Evolutionary conservation across 2,797 vertebrate species (phyloP), one percentile per base, ranked within the genome.

Genomic region (Pseudopleuronectes americanus): DNA sequence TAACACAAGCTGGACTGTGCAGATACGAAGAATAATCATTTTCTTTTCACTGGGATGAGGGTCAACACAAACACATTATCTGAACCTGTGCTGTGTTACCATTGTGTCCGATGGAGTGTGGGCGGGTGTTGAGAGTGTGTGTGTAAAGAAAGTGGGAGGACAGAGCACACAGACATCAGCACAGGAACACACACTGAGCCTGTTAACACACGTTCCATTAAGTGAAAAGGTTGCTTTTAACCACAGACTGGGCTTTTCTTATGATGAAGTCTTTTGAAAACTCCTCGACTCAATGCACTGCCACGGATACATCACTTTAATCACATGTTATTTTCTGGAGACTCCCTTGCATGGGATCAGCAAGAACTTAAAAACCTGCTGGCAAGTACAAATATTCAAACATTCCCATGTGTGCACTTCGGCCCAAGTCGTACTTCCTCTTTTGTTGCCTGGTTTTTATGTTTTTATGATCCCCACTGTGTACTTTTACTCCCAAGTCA

Each of bases 141-240:
- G 78, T 73, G 84, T 65, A 51, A 80, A 78, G 56, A 75, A 75
- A 83, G 85, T 90, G 75, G 85, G 83, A 80, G 84, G 79, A 77
- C 4, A 79, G 51, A 77, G 77, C 26, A 45, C 73, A 70, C 0
- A 60, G 71, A 74, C 52, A 66, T 62, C 8, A 57, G 53, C 70
- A 43, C 28, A 68, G 63, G 57, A 63, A 66, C 71, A 58, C 22
- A 7, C 17, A 70, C 75, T 70, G 9, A 47, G 57, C 28, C 24
- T 59, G 70, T 6, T 65, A 63, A 70, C 63, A 16, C 33, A 22
- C 4, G 1, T 52, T 65, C 65, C 22, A 3, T 65, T 28, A 41
- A 54, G 68, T 48, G 51, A 69, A 68, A 70, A 56, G 14, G 49
- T 49, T 63, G 67, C 43, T 74, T 73, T 74, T 36, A 75, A 26